Evolutionary conservation across 2,797 vertebrate species (phyloP).

Genomic region (Triplophysa bombifrons): DNA sequence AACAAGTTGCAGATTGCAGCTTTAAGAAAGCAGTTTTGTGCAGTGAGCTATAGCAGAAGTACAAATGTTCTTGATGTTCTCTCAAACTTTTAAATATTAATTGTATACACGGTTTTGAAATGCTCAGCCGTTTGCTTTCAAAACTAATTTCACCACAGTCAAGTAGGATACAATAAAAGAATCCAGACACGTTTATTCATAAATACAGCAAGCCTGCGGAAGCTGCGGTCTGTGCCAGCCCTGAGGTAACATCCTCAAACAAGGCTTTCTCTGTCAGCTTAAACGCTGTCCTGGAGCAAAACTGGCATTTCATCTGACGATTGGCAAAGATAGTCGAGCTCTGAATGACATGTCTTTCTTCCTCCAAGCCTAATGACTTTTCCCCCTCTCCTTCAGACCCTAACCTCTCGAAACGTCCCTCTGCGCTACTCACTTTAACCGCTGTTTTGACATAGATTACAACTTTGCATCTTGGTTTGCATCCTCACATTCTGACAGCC

Average conservation of each 20-base stretch:
- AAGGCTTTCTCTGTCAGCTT: slow-evolving; percentile 86
- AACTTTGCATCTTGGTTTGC: slow-evolving; percentile 65
- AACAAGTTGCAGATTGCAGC: too few species aligned
- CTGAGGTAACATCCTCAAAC: slow-evolving; percentile 78
- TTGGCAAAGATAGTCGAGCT: slow-evolving; percentile 71
- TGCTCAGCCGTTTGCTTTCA: neutral
- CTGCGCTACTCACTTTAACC: slow-evolving; percentile 66
- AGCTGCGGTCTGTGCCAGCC: slow-evolving; percentile 35
- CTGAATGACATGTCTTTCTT: slow-evolving; percentile 70
- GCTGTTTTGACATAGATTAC: slow-evolving; percentile 80
- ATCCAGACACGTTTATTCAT: slow-evolving; percentile 33
- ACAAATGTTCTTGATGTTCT: too few species aligned
- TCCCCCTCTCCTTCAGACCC: slow-evolving; percentile 35
- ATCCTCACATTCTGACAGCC: slow-evolving; percentile 57
- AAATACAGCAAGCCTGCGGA: slow-evolving; percentile 36
- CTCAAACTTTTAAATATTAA: neutral
- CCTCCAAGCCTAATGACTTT: slow-evolving; percentile 41
- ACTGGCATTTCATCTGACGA: slow-evolving; percentile 73
- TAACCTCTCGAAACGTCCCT: slow-evolving; percentile 35
- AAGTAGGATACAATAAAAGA: slow-evolving; percentile 21
- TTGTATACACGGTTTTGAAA: neutral
- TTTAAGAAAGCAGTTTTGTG: too few species aligned
- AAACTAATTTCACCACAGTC: neutral
- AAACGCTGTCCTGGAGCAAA: slow-evolving; percentile 82
- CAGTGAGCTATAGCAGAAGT: too few species aligned